Percentiles rank a stretch among this genome's conserved stretches.
phyloP scores from a whole-genome alignment of 2,113 vertebrate species.

The Chunga burmeisteri region DNA sequence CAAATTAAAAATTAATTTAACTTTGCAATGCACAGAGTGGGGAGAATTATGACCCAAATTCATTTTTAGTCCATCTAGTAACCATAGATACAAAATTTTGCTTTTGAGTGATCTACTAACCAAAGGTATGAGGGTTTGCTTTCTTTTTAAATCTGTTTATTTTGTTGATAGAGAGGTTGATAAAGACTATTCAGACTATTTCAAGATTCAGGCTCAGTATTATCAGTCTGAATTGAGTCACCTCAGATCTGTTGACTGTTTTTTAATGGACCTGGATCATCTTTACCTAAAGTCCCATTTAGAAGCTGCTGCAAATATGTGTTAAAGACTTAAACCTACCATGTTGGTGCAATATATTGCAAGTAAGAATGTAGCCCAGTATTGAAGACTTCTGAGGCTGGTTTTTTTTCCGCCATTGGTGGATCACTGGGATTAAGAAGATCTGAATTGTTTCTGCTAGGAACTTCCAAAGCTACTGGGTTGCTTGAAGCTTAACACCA shows the following conservation, averaged over 20 bases:
- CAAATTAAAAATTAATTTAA: conserved; percentile 65
- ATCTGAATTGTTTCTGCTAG: not conserved
- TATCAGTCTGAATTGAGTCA: not conserved
- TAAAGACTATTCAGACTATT: not conserved
- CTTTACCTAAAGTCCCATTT: not conserved
- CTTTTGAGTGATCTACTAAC: not conserved
- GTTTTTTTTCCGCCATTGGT: not conserved
- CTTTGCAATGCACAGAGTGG: conserved; percentile 35
- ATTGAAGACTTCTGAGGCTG: not conserved
- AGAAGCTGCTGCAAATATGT: not conserved
- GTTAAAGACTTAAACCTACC: not conserved
- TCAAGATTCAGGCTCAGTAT: not conserved
- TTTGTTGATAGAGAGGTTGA: not conserved
- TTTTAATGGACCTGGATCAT: not conserved
- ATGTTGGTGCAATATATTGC: not conserved
- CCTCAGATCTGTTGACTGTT: not conserved
- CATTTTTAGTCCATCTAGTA: conserved; percentile 39
- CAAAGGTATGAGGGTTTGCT: conserved; percentile 6
- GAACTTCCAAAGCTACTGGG: not conserved
- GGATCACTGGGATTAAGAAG: not conserved
- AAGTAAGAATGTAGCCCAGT: not conserved
- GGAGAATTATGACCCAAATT: conserved; percentile 61
- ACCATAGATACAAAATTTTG: conserved; percentile 16
- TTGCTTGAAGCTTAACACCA: not conserved
- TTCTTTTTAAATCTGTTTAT: not conserved